These are phyloP conservation scores for Mythimna albipuncta DNA, from an alignment of 2,888 invertebrate species.

Conservation along the genomic window DNA sequence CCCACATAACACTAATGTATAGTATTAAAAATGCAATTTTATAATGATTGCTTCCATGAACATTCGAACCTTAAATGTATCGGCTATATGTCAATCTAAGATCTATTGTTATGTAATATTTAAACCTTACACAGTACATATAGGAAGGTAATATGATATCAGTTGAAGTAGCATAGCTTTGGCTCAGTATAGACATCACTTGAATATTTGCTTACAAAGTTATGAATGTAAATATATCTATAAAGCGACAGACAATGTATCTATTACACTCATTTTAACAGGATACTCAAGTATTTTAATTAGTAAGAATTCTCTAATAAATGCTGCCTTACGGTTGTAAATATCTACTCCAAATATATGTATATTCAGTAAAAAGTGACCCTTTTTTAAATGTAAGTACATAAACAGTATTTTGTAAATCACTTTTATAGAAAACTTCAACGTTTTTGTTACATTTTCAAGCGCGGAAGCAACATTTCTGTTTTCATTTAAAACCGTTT, in stretches of 20 bases:
- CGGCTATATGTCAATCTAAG: conserved; percentile 67
- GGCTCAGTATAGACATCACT: conserved; percentile 77
- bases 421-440: conserved; percentile 47
- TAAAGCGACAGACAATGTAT: conserved; percentile 66
- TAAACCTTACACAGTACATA: conserved; percentile 69
- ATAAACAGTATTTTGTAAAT: conserved; percentile 57
- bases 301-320: conserved; percentile 54
- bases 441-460: conserved; percentile 39
- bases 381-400: conserved; percentile 60
- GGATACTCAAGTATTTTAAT: conserved; percentile 52
- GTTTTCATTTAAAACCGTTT: conserved; percentile 33
- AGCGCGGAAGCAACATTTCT: conserved; percentile 67
- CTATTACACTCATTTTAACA: conserved; percentile 55
- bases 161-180: conserved; percentile 78
- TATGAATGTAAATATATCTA: conserved; percentile 65
- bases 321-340: conserved; percentile 65
- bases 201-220: conserved; percentile 62
- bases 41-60: conserved; percentile 66
- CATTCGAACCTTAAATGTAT: conserved; percentile 69
- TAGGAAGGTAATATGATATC: conserved; percentile 69
- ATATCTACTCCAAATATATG: conserved; percentile 60
- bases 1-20: conserved; percentile 72
- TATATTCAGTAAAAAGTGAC: conserved; percentile 63
- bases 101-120: conserved; percentile 67
- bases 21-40: conserved; percentile 70